A percentile compares a stretch with the other conserved stretches of the same genome.
Evolutionary conservation across 2,113 vertebrate genomes (phyloP).

Genomic region (Sus scrofa): DNA sequence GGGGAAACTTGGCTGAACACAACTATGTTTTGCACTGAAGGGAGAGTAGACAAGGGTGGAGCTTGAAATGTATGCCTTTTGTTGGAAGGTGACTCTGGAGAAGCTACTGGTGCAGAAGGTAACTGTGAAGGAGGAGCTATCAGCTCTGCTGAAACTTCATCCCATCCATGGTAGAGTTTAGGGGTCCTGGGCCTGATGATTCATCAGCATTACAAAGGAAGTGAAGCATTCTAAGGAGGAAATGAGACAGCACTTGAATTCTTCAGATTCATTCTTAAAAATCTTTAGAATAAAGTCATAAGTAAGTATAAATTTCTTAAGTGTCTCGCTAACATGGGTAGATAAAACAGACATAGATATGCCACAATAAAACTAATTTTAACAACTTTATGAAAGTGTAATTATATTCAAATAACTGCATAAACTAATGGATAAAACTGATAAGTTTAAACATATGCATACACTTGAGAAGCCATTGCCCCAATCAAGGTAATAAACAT

Average conservation of each 20-base stretch:
- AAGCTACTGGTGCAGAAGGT: not conserved
- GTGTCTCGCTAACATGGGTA: not conserved
- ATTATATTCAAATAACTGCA: not conserved
- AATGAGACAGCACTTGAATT: not conserved
- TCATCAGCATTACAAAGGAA: too few relatives aligned
- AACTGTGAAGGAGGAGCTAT: not conserved
- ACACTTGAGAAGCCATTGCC: not conserved
- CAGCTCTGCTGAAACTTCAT: not conserved
- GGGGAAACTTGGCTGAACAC: not conserved
- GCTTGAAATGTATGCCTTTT: not conserved
- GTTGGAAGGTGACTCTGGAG: not conserved
- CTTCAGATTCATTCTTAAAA: not conserved
- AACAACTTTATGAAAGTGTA: not conserved
- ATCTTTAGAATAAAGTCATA: not conserved
- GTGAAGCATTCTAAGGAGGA: not conserved
- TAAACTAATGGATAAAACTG: not conserved
- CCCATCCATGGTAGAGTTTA: not conserved
- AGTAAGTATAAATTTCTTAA: not conserved
- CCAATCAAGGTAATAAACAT: not conserved
- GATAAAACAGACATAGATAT: not conserved
- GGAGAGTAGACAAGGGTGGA: not conserved
- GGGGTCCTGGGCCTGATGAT: too few relatives aligned
- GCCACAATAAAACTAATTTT: not conserved
- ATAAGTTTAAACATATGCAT: not conserved
- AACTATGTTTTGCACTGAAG: not conserved